Evolutionary conservation across 2,797 vertebrate species (phyloP).

Genomic region (Corythornis leucogaster): DNA sequence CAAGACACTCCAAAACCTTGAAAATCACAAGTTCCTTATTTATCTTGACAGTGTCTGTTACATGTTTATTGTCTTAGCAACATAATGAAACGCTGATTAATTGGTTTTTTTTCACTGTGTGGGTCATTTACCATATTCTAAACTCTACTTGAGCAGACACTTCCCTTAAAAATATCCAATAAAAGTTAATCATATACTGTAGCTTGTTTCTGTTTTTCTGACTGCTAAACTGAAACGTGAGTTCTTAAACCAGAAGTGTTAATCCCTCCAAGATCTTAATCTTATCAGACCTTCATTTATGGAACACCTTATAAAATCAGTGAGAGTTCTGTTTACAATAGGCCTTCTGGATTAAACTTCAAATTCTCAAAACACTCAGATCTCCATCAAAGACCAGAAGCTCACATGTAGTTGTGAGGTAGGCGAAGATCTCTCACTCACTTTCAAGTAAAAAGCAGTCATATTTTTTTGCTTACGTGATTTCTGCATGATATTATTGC

Average conservation of each 20-base stretch:
- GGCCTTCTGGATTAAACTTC: neutral
- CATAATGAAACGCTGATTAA: constrained; percentile 1
- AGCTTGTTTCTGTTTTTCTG: constrained; percentile 10
- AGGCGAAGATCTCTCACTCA: neutral
- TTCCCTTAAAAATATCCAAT: constrained; percentile 66
- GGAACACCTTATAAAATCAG: neutral
- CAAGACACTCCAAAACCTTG: constrained; percentile 21
- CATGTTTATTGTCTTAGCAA: constrained; percentile 27
- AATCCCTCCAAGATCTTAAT: neutral
- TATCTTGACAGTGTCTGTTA: constrained; percentile 23
- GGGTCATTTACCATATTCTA: constrained; percentile 25
- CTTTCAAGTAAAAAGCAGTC: neutral
- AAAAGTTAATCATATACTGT: constrained; percentile 52
- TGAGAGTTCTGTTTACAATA: neutral
- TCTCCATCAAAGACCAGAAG: neutral
- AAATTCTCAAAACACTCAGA: neutral
- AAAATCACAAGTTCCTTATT: constrained; percentile 31
- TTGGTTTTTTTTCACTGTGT: constrained; percentile 23
- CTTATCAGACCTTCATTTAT: neutral
- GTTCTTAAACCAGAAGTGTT: neutral
- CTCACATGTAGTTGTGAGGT: neutral
- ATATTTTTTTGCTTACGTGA: neutral
- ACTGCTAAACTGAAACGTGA: neutral
- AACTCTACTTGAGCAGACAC: constrained; percentile 18
- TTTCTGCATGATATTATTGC: neutral